These are phyloP conservation scores for Xiphydria camelus DNA, from an alignment of 2,888 invertebrate genomes.

Conservation along the genomic window DNA sequence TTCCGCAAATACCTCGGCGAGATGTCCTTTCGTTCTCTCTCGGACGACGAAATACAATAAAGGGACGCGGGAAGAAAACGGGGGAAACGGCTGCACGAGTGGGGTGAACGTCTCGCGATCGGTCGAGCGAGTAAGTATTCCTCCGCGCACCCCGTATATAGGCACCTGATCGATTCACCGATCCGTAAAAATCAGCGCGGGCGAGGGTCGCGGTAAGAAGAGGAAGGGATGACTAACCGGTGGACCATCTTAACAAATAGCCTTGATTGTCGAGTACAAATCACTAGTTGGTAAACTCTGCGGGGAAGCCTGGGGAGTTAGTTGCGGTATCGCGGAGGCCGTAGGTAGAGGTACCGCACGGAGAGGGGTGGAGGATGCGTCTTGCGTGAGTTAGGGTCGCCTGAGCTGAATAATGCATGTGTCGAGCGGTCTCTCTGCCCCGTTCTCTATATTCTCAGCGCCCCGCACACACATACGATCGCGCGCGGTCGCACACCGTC, in stretches of 20 bases:
- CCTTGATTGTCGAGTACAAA: slow-evolving; percentile 34
- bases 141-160: no score
- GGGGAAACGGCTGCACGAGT: no score
- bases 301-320: background rate
- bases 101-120: no score
- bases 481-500: slow-evolving; percentile 16
- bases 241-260: slow-evolving; percentile 28
- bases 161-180: no score
- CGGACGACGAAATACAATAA: no score
- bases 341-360: slow-evolving; percentile 2
- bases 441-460: slow-evolving; percentile 38
- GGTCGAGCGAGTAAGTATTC: no score
- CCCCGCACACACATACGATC: slow-evolving; percentile 22
- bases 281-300: slow-evolving; percentile 20
- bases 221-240: background rate
- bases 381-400: slow-evolving; percentile 50
- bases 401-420: slow-evolving; percentile 51
- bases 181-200: no score
- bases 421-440: slow-evolving; percentile 38
- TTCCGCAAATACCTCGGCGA: no score
- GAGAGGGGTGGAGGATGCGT: slow-evolving; percentile 34
- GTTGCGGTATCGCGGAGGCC: no score
- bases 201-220: background rate
- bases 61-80: no score
- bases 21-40: no score